These are phyloP conservation scores for Emydocephalus ijimae DNA, from an alignment of 2,113 vertebrate genomes.

Conservation along the genomic window DNA sequence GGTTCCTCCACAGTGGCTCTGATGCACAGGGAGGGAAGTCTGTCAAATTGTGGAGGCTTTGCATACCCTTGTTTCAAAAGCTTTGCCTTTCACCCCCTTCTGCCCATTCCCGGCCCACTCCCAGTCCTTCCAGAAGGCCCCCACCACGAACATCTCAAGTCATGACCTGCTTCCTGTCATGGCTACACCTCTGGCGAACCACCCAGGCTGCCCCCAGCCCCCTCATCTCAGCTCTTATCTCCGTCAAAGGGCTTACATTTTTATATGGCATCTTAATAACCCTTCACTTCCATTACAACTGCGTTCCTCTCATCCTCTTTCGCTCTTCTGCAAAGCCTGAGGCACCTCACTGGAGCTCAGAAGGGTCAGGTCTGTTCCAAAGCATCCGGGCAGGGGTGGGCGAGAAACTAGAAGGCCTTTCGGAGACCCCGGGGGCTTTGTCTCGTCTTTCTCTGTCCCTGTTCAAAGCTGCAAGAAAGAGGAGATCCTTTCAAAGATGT, in stretches of 20 bases:
- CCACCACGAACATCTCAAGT: slow-evolving; percentile 20
- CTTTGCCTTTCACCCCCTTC: slow-evolving; percentile 28
- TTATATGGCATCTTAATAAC: slow-evolving; percentile 72
- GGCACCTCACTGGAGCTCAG: slow-evolving; percentile 12
- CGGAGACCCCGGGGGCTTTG: background rate
- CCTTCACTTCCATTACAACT: slow-evolving; percentile 71
- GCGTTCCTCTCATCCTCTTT: slow-evolving; percentile 58
- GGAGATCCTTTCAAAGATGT: background rate
- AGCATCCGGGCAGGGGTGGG: background rate
- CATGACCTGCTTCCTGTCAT: slow-evolving; percentile 31
- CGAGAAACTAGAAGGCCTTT: slow-evolving; percentile 30
- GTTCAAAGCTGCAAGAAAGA: background rate
- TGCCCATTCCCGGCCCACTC: slow-evolving; percentile 18
- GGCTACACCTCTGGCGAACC: slow-evolving; percentile 33
- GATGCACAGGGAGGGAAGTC: background rate
- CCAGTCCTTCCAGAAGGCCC: slow-evolving; percentile 42
- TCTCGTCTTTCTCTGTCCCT: background rate
- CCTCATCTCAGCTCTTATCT: slow-evolving; percentile 45
- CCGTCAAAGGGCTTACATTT: slow-evolving; percentile 55
- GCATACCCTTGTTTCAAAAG: slow-evolving; percentile 22
- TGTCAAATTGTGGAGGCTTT: slow-evolving; percentile 23
- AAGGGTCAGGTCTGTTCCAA: slow-evolving; percentile 19
- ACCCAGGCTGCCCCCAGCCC: slow-evolving; percentile 38
- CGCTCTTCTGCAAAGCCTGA: slow-evolving; percentile 46
- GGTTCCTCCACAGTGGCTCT: background rate